Evolutionary conservation across 2,797 vertebrate species (phyloP), one percentile per base, ranked within the genome.

Genomic region (Jordanella pulchra): DNA sequence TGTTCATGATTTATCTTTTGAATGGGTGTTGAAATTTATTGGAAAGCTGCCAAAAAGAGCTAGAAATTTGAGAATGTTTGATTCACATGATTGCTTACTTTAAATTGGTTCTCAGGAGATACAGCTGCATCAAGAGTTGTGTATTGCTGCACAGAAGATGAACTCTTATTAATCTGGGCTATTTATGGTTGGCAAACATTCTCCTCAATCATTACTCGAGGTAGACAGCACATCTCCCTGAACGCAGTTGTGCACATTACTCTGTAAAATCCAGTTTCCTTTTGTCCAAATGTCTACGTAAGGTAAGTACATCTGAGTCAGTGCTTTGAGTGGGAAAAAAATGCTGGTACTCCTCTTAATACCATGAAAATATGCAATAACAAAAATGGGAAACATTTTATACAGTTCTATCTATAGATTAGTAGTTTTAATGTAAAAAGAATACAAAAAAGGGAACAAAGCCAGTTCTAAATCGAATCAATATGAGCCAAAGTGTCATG

Each of bases 1-100:
- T 35, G 0, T 2, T 80, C 64, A 30, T 60, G 32, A 60, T 42
- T 63, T 67, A 69, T 72, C 75, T 74, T 72, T 55, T 48, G 35
- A 47, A 58, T 50, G 69, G 61, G 48, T 69, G 67, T 60, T 74
- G 66, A 73, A 69, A 44, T 70, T 63, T 56, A 79, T 13, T 44
- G 18, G 35, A 50, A 7, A 70, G 71, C 53, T 28, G 58, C 15
- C 15, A 35, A 17, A 75, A 70, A 14, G 7, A 78, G 61, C 60
- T 77, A 42, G n/a, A 73, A 35, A 45, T 45, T 13, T 61, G 11
- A 14, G 32, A 4, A 18, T 35, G 32, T 39, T 39, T 4, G 30
- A 35, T 39, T 61, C 0, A 50, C 28, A 10, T 21, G 15, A 58
- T 58, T 60, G 18, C 56, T 53, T 25, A 35, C 17, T 77, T 51